These are phyloP conservation scores for Cerastis leucographa DNA, from an alignment of 2,888 invertebrate genomes.

Conservation along the genomic window DNA sequence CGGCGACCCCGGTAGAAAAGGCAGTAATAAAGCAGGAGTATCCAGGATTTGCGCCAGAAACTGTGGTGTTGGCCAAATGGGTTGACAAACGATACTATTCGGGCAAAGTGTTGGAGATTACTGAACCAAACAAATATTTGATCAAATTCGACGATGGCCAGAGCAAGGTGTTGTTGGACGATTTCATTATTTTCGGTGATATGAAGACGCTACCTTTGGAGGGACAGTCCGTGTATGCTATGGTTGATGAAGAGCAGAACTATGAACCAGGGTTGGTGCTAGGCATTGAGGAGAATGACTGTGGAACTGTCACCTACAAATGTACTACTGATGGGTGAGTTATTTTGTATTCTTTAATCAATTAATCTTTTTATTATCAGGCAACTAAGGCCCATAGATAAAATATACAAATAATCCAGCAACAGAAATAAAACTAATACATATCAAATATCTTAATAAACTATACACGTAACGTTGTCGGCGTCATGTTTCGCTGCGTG, in stretches of 20 bases:
- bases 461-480: too few relatives aligned
- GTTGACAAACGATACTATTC: slow-evolving; percentile 93
- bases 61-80: slow-evolving; percentile 92
- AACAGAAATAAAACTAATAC: too few relatives aligned
- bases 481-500: too few relatives aligned
- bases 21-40: slow-evolving; percentile 80
- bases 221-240: slow-evolving; percentile 90
- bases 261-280: slow-evolving; percentile 90
- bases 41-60: slow-evolving; percentile 83
- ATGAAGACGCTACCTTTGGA: slow-evolving; percentile 87
- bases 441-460: too few relatives aligned
- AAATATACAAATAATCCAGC: too few relatives aligned
- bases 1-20: slow-evolving; percentile 86
- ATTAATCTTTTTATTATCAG: too few relatives aligned
- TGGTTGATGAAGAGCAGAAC: slow-evolving; percentile 89
- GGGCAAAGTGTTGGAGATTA: slow-evolving; percentile 90
- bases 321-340: slow-evolving; percentile 88
- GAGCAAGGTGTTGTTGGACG: slow-evolving; percentile 90
- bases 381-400: too few relatives aligned
- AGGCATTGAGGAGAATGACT: slow-evolving; percentile 84
- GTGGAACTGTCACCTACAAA: slow-evolving; percentile 85
- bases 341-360: slow-evolving; percentile 5
- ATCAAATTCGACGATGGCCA: slow-evolving; percentile 92
- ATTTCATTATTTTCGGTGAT: slow-evolving; percentile 91
- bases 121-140: slow-evolving; percentile 91